phyloP scores from a whole-genome alignment of 1,140 invertebrate species.

The Colletes gigas region DNA sequence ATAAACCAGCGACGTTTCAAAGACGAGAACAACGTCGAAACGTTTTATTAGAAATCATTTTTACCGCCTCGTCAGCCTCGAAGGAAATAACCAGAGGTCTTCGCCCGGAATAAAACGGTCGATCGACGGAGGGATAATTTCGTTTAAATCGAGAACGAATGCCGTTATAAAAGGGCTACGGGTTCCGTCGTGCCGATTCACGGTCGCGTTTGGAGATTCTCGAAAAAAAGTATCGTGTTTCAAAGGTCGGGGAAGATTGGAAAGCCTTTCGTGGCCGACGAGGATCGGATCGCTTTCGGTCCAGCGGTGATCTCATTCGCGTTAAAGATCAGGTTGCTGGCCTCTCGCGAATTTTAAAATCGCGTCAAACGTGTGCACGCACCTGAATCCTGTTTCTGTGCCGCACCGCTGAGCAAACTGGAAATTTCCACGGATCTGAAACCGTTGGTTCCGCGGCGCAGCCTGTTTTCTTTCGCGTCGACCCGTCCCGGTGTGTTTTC shows the following conservation, averaged over 20 bases:
- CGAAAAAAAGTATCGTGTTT: neutral
- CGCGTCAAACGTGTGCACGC: constrained; percentile 21
- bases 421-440: constrained; percentile 58
- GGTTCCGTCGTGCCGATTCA: too few relatives aligned
- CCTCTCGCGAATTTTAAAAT: constrained; percentile 32
- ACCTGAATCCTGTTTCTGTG: constrained; percentile 57
- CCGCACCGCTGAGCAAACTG: constrained; percentile 57
- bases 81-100: too few relatives aligned
- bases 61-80: too few relatives aligned
- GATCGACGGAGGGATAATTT: too few relatives aligned
- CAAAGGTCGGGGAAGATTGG: neutral
- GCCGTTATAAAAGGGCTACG: too few relatives aligned
- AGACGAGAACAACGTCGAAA: neutral
- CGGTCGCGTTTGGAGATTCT: neutral
- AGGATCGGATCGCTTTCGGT: neutral
- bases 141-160: too few relatives aligned
- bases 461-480: neutral
- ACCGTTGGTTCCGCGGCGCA: neutral
- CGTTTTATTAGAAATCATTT: too few relatives aligned
- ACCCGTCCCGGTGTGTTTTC: neutral
- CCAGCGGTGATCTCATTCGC: constrained; percentile 25
- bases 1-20: neutral
- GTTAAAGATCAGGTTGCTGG: constrained; percentile 37
- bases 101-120: too few relatives aligned
- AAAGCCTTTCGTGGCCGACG: neutral